Percentiles rank a stretch among this genome's conserved stretches.
Evolutionary conservation across 2,888 invertebrate genomes (phyloP).

Genomic region (Ennomos fuscantarius): DNA sequence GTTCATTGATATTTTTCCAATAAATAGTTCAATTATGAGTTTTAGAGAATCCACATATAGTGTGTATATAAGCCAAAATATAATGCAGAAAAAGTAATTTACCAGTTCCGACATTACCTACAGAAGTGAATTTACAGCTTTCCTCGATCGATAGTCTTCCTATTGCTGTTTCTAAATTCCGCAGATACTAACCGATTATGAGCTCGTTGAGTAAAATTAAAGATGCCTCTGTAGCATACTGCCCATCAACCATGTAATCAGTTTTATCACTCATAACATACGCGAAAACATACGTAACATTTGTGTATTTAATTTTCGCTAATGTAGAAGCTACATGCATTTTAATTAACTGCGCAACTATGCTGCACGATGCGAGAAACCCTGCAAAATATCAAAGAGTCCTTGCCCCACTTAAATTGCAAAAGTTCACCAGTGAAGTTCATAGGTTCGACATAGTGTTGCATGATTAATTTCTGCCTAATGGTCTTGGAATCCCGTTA

Average conservation of each 20-base stretch:
- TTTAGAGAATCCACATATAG: too few species aligned
- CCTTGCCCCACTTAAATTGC: conserved; percentile 56
- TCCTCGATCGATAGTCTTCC: conserved; percentile 17
- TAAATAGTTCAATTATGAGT: too few species aligned
- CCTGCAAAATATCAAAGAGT: conserved; percentile 58
- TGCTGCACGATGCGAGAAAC: conserved; percentile 52
- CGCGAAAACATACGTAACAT: conserved; percentile 35
- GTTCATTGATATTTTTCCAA: too few species aligned
- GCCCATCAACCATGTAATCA: conserved; percentile 13
- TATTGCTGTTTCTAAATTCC: conserved; percentile 22
- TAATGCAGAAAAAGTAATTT: too few species aligned
- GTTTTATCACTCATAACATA: conserved; percentile 31
- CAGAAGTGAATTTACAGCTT: conserved; percentile 15
- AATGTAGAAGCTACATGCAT: conserved; percentile 48
- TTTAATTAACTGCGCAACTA: conserved; percentile 42
- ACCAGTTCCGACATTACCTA: too few species aligned
- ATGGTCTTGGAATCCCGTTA: too few species aligned
- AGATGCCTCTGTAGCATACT: too few species aligned
- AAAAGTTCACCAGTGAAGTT: conserved; percentile 55
- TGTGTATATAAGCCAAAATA: too few species aligned
- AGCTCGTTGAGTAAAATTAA: too few species aligned
- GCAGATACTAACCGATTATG: too few species aligned
- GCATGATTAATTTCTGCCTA: conserved; percentile 45
- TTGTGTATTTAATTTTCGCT: conserved; percentile 40
- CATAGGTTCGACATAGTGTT: conserved; percentile 50